phyloP scores from a whole-genome alignment of 1,140 invertebrate species.

The Drosophila trapezifrons region DNA sequence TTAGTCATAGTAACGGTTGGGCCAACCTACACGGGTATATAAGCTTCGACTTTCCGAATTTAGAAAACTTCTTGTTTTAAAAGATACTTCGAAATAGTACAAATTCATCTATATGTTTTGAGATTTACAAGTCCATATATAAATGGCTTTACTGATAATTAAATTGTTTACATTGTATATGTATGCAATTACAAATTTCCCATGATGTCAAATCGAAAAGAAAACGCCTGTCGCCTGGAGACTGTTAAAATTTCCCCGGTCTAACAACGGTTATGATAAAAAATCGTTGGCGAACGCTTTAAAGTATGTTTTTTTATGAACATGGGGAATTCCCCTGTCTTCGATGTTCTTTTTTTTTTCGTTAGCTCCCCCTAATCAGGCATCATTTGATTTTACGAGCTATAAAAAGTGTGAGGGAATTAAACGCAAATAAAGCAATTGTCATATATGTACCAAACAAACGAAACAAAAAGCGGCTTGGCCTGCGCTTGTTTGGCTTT shows the following conservation, averaged over 20 bases:
- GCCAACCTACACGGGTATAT: too few relatives aligned
- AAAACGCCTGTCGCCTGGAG: slow-evolving; percentile 31
- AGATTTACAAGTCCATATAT: too few relatives aligned
- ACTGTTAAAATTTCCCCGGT: slow-evolving; percentile 70
- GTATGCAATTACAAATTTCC: background rate
- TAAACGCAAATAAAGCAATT: slow-evolving; percentile 52
- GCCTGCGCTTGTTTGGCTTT: background rate
- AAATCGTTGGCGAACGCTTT: slow-evolving; percentile 11
- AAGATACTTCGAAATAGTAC: too few relatives aligned
- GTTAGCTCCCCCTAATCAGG: slow-evolving; percentile 36
- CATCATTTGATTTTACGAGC: slow-evolving; percentile 56
- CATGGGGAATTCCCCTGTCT: slow-evolving; percentile 12
- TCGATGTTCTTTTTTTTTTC: slow-evolving; percentile 7
- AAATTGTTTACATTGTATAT: too few relatives aligned
- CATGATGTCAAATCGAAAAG: background rate
- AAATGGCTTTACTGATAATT: too few relatives aligned
- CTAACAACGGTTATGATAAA: slow-evolving; percentile 31
- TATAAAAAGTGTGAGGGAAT: slow-evolving; percentile 52
- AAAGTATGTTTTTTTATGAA: slow-evolving; percentile 10
- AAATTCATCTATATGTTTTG: too few relatives aligned
- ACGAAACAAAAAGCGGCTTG: background rate
- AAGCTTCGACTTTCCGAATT: too few relatives aligned
- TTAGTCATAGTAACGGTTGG: too few relatives aligned
- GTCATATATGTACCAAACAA: slow-evolving; percentile 11
- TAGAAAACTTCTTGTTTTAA: too few relatives aligned